These are phyloP conservation scores for Ptilodon capucinus DNA, from an alignment of 2,888 invertebrate species.

Conservation along the genomic window DNA sequence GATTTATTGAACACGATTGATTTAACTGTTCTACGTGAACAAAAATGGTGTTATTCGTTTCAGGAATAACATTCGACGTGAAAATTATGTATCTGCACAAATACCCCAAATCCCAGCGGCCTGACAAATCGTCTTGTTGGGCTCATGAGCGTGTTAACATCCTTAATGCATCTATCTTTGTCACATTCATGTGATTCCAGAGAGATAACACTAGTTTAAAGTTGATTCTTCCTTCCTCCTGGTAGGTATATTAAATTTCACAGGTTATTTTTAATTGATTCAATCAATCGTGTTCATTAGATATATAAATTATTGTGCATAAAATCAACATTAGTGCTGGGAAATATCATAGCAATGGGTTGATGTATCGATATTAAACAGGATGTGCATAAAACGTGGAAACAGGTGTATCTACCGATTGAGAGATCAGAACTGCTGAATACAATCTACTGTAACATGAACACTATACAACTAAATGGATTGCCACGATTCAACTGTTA, in stretches of 20 bases:
- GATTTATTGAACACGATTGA: not conserved
- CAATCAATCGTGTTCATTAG: not conserved
- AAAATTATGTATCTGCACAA: not conserved
- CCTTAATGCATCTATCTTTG: not conserved
- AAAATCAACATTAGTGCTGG: slow-evolving; percentile 30
- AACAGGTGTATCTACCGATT: slow-evolving; percentile 64
- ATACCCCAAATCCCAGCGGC: not conserved
- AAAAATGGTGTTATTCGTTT: not conserved
- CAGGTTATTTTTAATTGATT: not conserved
- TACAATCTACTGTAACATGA: slow-evolving; percentile 80
- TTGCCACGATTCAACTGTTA: slow-evolving; percentile 59
- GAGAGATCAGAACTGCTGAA: slow-evolving; percentile 62
- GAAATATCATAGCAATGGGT: slow-evolving; percentile 49
- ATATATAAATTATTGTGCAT: not conserved
- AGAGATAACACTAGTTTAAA: not conserved
- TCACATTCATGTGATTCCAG: not conserved
- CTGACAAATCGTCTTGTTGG: not conserved
- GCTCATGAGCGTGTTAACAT: not conserved
- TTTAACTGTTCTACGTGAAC: not conserved
- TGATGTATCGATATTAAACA: slow-evolving; percentile 51
- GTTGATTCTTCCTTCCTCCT: too few relatives aligned
- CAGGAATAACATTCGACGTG: not conserved
- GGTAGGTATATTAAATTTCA: not conserved
- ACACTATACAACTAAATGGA: slow-evolving; percentile 78
- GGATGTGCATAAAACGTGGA: slow-evolving; percentile 66